A percentile compares a stretch with the other conserved stretches of the same genome.
Conservation (phyloP, 2,888 invertebrate genomes). For the Metallyticus violacea region DNA sequence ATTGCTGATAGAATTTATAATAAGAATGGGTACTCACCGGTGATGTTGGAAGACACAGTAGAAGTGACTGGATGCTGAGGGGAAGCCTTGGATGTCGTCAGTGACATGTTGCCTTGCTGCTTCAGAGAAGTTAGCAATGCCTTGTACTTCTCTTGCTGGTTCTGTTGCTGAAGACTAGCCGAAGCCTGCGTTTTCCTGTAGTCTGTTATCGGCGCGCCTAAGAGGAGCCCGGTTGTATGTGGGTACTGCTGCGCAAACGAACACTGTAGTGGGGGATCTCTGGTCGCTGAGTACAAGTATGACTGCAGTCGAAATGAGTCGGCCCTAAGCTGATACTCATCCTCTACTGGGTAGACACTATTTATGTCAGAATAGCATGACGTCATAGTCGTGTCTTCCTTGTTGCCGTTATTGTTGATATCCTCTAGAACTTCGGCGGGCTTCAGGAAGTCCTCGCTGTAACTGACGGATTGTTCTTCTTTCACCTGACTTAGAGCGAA, state of each 20-base stretch:
- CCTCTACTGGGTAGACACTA: neutral
- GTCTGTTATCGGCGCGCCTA: neutral
- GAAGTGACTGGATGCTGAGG: neutral
- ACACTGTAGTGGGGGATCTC: neutral
- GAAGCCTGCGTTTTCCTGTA: neutral
- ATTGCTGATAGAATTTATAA: too few relatives aligned
- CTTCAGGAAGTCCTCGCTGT: too few relatives aligned
- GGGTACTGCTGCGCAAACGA: neutral
- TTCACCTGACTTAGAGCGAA: neutral
- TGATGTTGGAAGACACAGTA: neutral
- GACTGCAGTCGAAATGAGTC: neutral
- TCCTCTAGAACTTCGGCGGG: too few relatives aligned
- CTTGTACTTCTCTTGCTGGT: neutral
- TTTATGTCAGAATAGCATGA: neutral
- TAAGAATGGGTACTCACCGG: neutral
- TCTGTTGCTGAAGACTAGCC: neutral
- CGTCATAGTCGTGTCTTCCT: neutral
- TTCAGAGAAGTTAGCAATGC: fast-evolving
- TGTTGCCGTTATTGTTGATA: neutral
- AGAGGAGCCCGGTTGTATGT: neutral
- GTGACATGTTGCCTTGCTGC: neutral
- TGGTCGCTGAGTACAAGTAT: too few relatives aligned
- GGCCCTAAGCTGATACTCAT: neutral
- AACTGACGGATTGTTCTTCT: neutral
- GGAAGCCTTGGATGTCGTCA: neutral